phyloP scores from a whole-genome alignment of 2,113 vertebrate species.

The mouse (Mus musculus) region DNA sequence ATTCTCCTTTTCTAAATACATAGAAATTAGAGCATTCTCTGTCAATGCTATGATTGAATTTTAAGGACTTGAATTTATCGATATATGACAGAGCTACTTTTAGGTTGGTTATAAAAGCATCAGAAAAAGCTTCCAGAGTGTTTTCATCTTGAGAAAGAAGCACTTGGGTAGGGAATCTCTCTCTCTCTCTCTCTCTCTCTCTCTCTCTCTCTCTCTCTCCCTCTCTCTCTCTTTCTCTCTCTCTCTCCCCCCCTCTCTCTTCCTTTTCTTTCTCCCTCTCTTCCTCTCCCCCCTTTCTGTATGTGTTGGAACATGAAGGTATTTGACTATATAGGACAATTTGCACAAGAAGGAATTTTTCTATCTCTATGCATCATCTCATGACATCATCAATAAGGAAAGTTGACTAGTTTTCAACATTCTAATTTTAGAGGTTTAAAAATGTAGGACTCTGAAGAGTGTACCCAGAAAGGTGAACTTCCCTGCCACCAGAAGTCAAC shows the following conservation, averaged over 20 bases:
- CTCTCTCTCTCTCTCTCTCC: no score
- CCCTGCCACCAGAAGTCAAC: neutral
- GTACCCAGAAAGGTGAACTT: neutral
- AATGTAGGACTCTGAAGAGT: neutral
- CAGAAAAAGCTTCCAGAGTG: slow-evolving; percentile 22
- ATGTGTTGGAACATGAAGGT: neutral
- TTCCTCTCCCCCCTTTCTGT: neutral
- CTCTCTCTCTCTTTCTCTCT: no score
- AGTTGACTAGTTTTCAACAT: slow-evolving; percentile 16
- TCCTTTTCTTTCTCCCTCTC: neutral
- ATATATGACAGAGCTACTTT: neutral
- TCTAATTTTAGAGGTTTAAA: slow-evolving; percentile 41
- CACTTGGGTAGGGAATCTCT: neutral
- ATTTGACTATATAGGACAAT: neutral
- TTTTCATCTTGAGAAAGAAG: neutral
- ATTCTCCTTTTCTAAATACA: neutral
- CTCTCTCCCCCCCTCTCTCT: no score
- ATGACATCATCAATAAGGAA: neutral
- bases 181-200: neutral
- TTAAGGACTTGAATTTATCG: neutral
- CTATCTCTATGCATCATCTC: neutral
- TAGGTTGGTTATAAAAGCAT: neutral
- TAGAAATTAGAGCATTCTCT: slow-evolving; percentile 12
- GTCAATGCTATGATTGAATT: neutral
- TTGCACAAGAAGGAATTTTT: neutral